Base-by-base conservation (phyloP, 2,113 vertebrate genomes). In the Potamarius usumacintae region DNA sequence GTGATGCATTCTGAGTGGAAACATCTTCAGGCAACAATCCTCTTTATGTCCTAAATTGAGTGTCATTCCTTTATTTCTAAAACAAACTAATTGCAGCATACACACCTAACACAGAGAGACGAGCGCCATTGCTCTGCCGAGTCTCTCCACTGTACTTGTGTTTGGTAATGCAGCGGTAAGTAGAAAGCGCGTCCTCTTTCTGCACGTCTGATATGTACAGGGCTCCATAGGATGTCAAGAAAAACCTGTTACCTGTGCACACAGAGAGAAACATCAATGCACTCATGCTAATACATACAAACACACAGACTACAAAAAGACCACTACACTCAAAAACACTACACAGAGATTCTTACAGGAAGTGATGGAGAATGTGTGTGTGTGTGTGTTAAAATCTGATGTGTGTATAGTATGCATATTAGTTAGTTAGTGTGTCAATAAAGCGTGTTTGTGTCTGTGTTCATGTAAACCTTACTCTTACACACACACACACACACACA, bases 61-160 rank as follows among this genome's bases (percentile, higher is more conserved):
- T 48, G 34, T 20, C 14, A 17, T 34, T 69, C 30, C 5, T 1
- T 72, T 42, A 42, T 9, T 18, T 18, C 0, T 57, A 84, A 88
- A 62, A 55, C 3, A 27, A 85, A 78, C 2, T 52, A 34, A 62
- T 1, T 34, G 27, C 17, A 60, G 55, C 20, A 34, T 60, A 88
- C 96, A 76, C 93, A 99, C 98, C 98, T 96, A 98, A 97, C 94
- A 99, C 98, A 0, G 98, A 99, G 91, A 99, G 98, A 52, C 98
- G 94, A 91, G 98, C 98, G 63, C 98, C 98, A 12, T 99, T 99
- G 95, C 98, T 99, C 95, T 99, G 98, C 67, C 98, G 96, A 17
- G 97, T 99, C 95, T 99, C 98, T 88, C 98, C 98, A 20, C 97
- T 99, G 93, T 99, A 99, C 90, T 99, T 99, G 96, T 99, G 98